Base-by-base conservation (phyloP, 2,797 vertebrate species). In the Gymnodraco acuticeps region DNA sequence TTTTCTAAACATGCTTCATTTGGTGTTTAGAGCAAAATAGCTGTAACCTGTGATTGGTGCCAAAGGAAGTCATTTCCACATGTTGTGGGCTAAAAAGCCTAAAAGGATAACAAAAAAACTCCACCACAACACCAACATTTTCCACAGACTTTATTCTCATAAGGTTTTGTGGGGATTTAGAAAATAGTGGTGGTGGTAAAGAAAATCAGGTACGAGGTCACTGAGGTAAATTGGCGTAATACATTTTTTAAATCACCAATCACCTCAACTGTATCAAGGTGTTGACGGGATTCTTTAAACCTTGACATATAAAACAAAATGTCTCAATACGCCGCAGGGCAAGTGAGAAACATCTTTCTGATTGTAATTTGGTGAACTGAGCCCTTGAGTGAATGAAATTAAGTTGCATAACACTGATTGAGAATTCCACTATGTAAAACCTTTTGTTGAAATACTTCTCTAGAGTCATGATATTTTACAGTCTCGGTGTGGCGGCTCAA, bases 331-430 rank as follows among this genome's bases (percentile, higher is more conserved):
- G 7, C 20, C 1, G 1, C 31, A 0, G 42, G 27, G 31, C 3
- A 0, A 55, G 19, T 16, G 16, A 52, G 31, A 11, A 20, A 54
- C 0, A 1, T 45, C 14, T 10, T 48, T 38, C 31, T 31, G 16
- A 43, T 47, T 54, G 13, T 63, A 55, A 47, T 45, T 67, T 54
- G 50, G 20, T 78, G 58, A 70, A 58, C n/a, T 51, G 33, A 64
- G 38, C 38, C 46, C 52, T 66, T 62, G 58, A 64, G 14, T 52
- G 6, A 68, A 71, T 10, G 11, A 15, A 27, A 52, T 62, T 23
- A n/a, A 45, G 10, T 41, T 62, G 31, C 33, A n/a, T 14, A 33
- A 43, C 27, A 1, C 48, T 50, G 31, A 43, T 19, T 17, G n/a
- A 62, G 47, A 42, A 16, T 68, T 17, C 2, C 17, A 17, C 16